Conservation (phyloP, 2,797 vertebrate genomes). For the Setipinna tenuifilis region DNA sequence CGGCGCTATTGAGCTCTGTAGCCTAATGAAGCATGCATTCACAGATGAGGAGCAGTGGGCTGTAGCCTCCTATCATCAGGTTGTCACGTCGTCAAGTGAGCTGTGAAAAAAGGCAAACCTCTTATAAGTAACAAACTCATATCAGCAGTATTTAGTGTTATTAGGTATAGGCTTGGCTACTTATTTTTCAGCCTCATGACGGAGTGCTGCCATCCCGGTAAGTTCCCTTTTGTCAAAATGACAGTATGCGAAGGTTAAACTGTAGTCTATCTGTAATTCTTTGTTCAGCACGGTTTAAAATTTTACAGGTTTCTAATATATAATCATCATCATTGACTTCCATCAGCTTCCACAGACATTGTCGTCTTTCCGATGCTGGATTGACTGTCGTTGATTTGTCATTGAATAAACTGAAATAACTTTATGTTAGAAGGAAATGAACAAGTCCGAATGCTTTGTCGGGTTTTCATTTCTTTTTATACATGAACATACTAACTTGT, state of each 20-base stretch:
- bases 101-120: neutral
- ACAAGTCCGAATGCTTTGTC: too few relatives aligned
- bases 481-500: too few relatives aligned
- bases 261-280: neutral
- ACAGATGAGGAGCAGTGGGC: neutral
- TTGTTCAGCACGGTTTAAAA: neutral
- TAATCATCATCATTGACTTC: too few relatives aligned
- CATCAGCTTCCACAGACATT: too few relatives aligned
- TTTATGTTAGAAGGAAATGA: too few relatives aligned
- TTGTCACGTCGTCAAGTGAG: neutral
- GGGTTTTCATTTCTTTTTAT: too few relatives aligned
- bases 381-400: too few relatives aligned
- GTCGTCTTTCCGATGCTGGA: too few relatives aligned
- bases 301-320: too few relatives aligned
- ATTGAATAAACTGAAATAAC: too few relatives aligned
- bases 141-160: neutral
- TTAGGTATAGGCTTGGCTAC: neutral
- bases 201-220: slow-evolving; percentile 30
- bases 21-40: neutral
- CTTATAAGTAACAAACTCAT: neutral
- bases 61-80: neutral
- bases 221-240: neutral
- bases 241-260: neutral
- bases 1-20: neutral
- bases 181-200: neutral